phyloP scores from a whole-genome alignment of 2,888 invertebrate genomes.

The Venustoraphidia nigricollis region DNA sequence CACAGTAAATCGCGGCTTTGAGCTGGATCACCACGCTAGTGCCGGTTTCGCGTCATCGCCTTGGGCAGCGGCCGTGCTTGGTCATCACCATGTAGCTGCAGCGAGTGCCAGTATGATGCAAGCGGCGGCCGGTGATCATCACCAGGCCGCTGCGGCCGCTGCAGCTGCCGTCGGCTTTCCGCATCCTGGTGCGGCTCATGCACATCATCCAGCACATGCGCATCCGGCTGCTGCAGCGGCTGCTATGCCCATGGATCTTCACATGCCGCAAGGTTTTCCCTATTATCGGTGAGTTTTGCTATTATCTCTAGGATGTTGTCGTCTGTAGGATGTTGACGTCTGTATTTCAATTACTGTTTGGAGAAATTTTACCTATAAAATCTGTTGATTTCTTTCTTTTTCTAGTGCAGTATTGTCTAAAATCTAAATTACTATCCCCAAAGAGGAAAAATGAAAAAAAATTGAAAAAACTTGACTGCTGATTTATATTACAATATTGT shows the following conservation, averaged over 20 bases:
- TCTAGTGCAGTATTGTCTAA: too few relatives aligned
- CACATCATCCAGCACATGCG: conserved; percentile 27
- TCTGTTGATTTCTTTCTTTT: too few relatives aligned
- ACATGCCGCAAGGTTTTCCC: conserved; percentile 81
- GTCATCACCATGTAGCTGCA: conserved; percentile 35
- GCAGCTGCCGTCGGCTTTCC: conserved; percentile 43
- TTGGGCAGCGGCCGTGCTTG: conserved; percentile 58
- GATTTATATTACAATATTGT: too few relatives aligned
- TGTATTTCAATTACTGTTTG: too few relatives aligned
- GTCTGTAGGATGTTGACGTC: too few relatives aligned
- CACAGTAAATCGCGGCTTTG: conserved; percentile 21
- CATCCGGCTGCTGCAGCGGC: conserved; percentile 35
- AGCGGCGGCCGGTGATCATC: conserved; percentile 28
- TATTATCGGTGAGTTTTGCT: conserved; percentile 63
- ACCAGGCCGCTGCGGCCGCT: conserved; percentile 26
- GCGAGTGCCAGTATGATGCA: conserved; percentile 29
- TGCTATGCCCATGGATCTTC: conserved; percentile 77
- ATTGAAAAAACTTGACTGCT: too few relatives aligned
- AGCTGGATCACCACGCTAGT: conserved; percentile 64
- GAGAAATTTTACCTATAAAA: too few relatives aligned
- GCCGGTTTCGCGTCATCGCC: conserved; percentile 57
- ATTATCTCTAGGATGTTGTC: too few relatives aligned
- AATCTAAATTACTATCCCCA: too few relatives aligned
- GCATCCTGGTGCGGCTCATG: conserved; percentile 43
- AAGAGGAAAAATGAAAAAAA: too few relatives aligned